Base-by-base conservation (phyloP, 2,888 invertebrate genomes). In the Rhamphomyia laevipes region DNA sequence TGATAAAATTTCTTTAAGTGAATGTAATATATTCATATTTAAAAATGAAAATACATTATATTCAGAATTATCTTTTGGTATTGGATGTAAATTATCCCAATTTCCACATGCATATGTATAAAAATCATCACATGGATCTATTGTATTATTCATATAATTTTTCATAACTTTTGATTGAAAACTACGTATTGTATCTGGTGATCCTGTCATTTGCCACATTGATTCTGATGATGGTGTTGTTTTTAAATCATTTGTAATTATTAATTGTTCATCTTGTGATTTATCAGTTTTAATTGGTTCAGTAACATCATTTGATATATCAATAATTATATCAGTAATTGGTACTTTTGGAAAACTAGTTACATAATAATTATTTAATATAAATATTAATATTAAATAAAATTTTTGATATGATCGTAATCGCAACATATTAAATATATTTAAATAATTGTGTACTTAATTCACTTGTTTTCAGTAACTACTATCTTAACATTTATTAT, bases 31-130 rank as follows among this genome's bases (percentile, higher is more conserved):
- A 13, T 55, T 51, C 10, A 50, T 52, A 21, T 46, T 47, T 41
- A 55, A 21, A 46, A 55, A 23, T n/a, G 45, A 38, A 17, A 55
- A 55, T 30, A 55, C 48, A 2, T 53, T 46, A 33, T 54, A 49
- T 33, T 52, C 53, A 1, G 50, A 48, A 16, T 45, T 48, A 38
- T 56, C 53, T n/a, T 49, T 49, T n/a, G 56, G 56, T 23, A 56
- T 56, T 2, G 55, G 53, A 37, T 55, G 33, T 5, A 51, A 37
- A 5, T 27, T 43, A 21, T 53, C 51, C 53, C 55, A 56, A 45
- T 55, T 55, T 5, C 56, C 56, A 48, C 56, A 56, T 3, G 53
- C 53, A 27, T 53, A 56, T 46, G 55, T 51, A 21, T 55, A 55
- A n/a, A 56, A 56, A 45, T 56, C 53, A 23, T 53, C 51, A 43